Percentiles rank a stretch among this genome's conserved stretches.
phyloP scores from a whole-genome alignment of 2,888 invertebrate genomes.

The Darwinula stevensoni region DNA sequence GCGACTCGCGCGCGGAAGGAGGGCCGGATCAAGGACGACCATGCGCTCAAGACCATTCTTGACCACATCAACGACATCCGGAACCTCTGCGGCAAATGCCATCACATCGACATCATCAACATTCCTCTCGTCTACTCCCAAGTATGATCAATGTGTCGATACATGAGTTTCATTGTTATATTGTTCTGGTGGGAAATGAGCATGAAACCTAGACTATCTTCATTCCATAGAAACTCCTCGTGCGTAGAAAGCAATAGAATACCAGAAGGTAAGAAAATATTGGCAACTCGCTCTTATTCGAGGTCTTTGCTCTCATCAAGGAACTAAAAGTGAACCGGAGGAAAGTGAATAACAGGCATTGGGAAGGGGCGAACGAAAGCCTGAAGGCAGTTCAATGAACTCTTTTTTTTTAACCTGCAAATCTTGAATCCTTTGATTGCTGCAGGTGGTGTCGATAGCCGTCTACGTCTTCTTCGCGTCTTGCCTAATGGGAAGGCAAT shows the following conservation, averaged over 20 bases:
- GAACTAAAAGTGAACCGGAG: no score
- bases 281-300: no score
- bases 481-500: constrained; percentile 58
- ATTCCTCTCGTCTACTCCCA: constrained; percentile 56
- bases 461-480: constrained; percentile 71
- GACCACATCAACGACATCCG: constrained; percentile 61
- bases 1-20: constrained; percentile 66
- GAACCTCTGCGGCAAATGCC: constrained; percentile 31
- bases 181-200: no score
- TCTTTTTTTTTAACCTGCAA: constrained; percentile 3
- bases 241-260: no score
- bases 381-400: no score
- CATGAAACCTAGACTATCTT: no score
- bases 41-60: constrained; percentile 66
- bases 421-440: constrained; percentile 9
- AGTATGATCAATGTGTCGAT: constrained; percentile 15
- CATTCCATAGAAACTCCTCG: no score
- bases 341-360: no score
- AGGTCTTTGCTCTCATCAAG: no score
- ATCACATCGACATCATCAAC: constrained; percentile 46
- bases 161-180: no score
- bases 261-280: no score
- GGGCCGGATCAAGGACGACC: constrained; percentile 62
- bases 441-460: constrained; percentile 65
- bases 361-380: no score